Percentiles rank a stretch among this genome's conserved stretches.
Evolutionary conservation across 2,888 invertebrate genomes (phyloP).

Genomic region (Argyresthia goedartella): DNA sequence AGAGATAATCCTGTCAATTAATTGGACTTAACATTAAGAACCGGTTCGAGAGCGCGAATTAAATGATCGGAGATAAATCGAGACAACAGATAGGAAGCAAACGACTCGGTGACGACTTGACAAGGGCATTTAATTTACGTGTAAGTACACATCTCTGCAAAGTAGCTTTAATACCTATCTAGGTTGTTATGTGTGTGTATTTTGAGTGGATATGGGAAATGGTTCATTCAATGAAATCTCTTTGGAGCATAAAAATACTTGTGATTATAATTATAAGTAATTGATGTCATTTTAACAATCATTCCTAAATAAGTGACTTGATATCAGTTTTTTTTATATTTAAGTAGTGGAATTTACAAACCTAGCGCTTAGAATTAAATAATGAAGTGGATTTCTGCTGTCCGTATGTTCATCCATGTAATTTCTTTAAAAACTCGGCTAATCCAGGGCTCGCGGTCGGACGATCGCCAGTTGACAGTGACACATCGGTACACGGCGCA

Average conservation of each 20-base stretch:
- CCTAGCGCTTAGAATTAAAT: too few species aligned
- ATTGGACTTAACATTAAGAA: constrained; percentile 65
- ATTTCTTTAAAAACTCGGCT: constrained; percentile 59
- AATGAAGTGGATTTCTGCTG: background rate
- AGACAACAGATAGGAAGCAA: constrained; percentile 23
- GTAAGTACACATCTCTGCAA: too few species aligned
- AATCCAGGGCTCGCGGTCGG: constrained; percentile 46
- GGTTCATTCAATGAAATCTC: too few species aligned
- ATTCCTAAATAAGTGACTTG: too few species aligned
- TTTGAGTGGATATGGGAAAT: too few species aligned
- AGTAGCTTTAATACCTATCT: too few species aligned
- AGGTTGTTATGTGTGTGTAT: too few species aligned
- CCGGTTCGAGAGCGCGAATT: constrained; percentile 50
- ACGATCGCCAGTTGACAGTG: constrained; percentile 63
- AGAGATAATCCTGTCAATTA: constrained; percentile 70
- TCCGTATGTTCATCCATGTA: constrained; percentile 27
- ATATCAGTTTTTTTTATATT: too few species aligned
- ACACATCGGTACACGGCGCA: constrained; percentile 68
- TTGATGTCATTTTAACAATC: too few species aligned
- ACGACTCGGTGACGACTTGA: constrained; percentile 11
- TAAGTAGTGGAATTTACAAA: too few species aligned
- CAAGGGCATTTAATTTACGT: constrained; percentile 32
- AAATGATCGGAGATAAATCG: constrained; percentile 11
- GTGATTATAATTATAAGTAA: too few species aligned
- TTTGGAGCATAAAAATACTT: too few species aligned